Percentiles rank a stretch among this genome's conserved stretches.
Conservation (phyloP, 2,113 vertebrate genomes). For the Phainopepla nitens region DNA sequence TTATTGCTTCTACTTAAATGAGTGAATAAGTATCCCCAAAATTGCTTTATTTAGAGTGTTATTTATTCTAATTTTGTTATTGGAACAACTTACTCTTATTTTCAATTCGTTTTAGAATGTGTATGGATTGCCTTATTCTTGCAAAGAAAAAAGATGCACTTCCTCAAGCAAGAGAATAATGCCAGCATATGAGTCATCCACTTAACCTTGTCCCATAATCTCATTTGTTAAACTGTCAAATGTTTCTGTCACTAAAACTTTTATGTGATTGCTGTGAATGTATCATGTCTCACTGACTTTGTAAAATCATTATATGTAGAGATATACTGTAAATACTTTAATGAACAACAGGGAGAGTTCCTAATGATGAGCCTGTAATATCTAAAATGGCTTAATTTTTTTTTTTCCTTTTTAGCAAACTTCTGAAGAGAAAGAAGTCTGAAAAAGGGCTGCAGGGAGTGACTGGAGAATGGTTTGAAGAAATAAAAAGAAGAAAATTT, state of each 20-base stretch:
- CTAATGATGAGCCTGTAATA: background rate
- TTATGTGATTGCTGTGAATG: background rate
- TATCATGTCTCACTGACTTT: background rate
- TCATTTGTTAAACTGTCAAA: background rate
- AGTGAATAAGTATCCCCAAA: background rate
- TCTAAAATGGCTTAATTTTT: background rate
- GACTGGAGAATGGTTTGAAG: conserved; percentile 82
- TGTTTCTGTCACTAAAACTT: background rate
- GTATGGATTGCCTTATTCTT: background rate
- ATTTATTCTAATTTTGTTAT: background rate
- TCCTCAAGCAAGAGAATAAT: background rate
- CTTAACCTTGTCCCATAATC: background rate
- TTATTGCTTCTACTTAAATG: background rate
- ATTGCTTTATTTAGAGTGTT: background rate
- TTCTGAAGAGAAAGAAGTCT: conserved; percentile 70
- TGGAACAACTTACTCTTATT: background rate
- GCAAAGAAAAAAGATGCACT: background rate
- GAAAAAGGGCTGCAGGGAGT: conserved; percentile 69
- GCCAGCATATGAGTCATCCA: background rate
- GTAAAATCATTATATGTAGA: background rate
- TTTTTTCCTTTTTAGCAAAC: conserved; percentile 70
- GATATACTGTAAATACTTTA: background rate
- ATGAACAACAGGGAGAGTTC: background rate
- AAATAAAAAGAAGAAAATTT: conserved; percentile 80
- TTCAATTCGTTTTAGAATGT: background rate